phyloP scores from a whole-genome alignment of 2,888 invertebrate genomes.

The Plebejus melissa region DNA sequence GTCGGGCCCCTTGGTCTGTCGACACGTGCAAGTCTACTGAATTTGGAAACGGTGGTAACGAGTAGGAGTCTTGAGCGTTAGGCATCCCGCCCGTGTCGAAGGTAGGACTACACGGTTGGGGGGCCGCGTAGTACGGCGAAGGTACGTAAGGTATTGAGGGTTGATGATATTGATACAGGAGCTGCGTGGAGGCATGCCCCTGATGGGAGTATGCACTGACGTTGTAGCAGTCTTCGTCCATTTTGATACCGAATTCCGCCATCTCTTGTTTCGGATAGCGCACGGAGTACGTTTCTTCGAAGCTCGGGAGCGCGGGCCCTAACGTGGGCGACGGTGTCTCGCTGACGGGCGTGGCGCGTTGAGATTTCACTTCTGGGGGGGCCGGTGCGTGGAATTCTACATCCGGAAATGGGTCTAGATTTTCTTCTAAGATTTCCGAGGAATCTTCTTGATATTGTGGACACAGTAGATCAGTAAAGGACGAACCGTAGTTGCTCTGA shows the following conservation, averaged over 20 bases:
- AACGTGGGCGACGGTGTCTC: constrained; percentile 67
- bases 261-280: constrained; percentile 84
- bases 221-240: constrained; percentile 92
- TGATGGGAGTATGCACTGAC: constrained; percentile 79
- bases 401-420: constrained; percentile 86
- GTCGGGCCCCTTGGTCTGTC: constrained; percentile 81
- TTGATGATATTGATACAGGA: constrained; percentile 80
- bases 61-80: constrained; percentile 82
- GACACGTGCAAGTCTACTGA: constrained; percentile 84
- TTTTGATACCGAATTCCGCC: constrained; percentile 85
- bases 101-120: constrained; percentile 78
- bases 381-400: constrained; percentile 77
- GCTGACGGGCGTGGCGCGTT: constrained; percentile 64
- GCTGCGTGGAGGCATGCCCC: constrained; percentile 77
- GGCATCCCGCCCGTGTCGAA: constrained; percentile 70
- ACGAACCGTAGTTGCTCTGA: constrained; percentile 88
- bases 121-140: constrained; percentile 79
- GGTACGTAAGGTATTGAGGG: constrained; percentile 77
- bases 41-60: constrained; percentile 84
- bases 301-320: constrained; percentile 87
- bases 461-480: constrained; percentile 87
- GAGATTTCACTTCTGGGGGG: constrained; percentile 65
- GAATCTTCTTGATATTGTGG: constrained; percentile 86
- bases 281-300: constrained; percentile 92
- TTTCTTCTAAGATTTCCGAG: constrained; percentile 84